Evolutionary conservation across 2,797 vertebrate genomes (phyloP).

Genomic region (Corythornis leucogaster): DNA sequence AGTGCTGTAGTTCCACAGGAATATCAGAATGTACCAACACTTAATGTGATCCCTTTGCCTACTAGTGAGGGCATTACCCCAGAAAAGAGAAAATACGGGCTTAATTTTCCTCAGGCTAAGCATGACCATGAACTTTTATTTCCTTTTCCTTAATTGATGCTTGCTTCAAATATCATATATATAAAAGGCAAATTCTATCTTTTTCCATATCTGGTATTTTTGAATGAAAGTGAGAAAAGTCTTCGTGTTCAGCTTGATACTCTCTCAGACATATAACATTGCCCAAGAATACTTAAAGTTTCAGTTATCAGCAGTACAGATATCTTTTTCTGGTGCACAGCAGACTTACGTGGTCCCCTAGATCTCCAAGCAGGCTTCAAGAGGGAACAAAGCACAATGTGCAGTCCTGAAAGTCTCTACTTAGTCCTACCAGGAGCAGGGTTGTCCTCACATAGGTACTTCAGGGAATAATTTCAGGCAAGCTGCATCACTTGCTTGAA

Average conservation of each 20-base stretch:
- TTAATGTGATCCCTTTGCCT: background rate
- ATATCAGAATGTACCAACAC: background rate
- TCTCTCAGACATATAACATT: background rate
- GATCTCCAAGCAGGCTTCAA: background rate
- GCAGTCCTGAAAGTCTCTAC: background rate
- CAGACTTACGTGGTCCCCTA: background rate
- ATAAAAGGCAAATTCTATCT: background rate
- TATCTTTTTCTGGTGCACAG: background rate
- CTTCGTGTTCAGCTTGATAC: background rate
- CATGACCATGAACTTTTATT: background rate
- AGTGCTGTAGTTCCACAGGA: background rate
- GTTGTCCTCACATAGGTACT: background rate
- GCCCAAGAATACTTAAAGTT: accelerated
- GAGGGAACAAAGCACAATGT: background rate
- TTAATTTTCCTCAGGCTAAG: background rate
- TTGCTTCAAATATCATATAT: background rate
- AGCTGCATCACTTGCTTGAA: background rate
- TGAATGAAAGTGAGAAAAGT: background rate
- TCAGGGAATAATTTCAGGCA: background rate
- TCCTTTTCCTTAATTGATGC: background rate
- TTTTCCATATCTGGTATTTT: background rate
- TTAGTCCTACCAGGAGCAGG: background rate
- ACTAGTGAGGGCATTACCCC: background rate
- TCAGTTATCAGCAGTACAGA: background rate
- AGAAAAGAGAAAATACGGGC: background rate